These are phyloP conservation scores for Cuculus canorus DNA, from an alignment of 2,797 vertebrate species.

Conservation along the genomic window DNA sequence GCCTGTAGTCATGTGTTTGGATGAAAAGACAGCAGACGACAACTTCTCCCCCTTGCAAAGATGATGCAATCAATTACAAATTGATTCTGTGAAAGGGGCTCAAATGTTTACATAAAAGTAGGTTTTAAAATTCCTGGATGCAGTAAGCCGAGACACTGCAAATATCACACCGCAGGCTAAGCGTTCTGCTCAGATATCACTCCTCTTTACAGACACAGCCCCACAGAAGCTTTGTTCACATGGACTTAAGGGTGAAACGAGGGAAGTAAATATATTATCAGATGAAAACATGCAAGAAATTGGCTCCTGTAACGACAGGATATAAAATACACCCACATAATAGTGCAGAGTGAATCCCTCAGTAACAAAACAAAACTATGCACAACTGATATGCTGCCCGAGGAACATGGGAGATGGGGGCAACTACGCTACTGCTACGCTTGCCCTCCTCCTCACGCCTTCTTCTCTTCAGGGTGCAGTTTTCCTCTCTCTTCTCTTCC, in stretches of 20 bases:
- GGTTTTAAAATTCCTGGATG: neutral
- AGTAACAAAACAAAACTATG: neutral
- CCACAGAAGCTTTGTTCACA: neutral
- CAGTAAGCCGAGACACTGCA: neutral
- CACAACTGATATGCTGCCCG: accelerated
- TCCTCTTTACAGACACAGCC: neutral
- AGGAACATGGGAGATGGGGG: neutral
- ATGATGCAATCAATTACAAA: neutral
- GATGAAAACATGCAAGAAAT: neutral
- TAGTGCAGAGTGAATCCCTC: neutral
- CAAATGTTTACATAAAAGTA: accelerated
- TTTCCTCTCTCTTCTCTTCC: neutral
- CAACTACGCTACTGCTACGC: neutral
- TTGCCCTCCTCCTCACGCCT: neutral
- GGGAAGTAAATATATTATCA: neutral
- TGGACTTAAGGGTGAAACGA: neutral
- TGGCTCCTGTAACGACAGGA: neutral
- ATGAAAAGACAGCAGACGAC: neutral
- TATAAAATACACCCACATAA: neutral
- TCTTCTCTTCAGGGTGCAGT: neutral
- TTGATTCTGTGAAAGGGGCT: neutral
- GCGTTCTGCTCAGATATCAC: accelerated
- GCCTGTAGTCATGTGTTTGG: neutral
- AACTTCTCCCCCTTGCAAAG: neutral
- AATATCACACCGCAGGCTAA: neutral